Conservation (phyloP, 2,113 vertebrate genomes). For the Lathamus discolor region DNA sequence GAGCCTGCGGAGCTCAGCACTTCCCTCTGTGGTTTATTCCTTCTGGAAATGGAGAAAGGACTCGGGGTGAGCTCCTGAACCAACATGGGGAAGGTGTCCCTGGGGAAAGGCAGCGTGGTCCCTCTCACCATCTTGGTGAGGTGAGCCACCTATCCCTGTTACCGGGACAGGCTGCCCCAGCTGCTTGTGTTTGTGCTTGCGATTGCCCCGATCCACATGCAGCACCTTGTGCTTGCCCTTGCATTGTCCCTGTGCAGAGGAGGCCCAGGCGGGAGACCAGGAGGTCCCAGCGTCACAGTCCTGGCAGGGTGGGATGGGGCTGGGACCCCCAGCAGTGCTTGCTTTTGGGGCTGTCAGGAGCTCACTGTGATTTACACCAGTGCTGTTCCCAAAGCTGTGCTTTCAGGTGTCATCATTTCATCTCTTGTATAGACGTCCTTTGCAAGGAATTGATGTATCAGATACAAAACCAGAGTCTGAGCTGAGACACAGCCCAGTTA, state of each 20-base stretch:
- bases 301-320: background rate
- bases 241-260: background rate
- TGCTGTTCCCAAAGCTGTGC: background rate
- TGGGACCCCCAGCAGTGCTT: background rate
- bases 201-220: background rate
- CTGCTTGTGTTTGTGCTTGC: background rate
- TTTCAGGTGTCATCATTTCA: background rate
- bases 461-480: background rate
- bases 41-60: background rate
- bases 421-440: background rate
- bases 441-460: background rate
- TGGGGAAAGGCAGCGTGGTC: background rate
- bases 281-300: background rate
- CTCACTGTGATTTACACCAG: background rate
- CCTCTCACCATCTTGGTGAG: accelerated
- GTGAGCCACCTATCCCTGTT: accelerated
- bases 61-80: background rate
- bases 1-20: background rate
- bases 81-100: accelerated
- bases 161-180: background rate
- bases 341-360: background rate
- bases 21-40: background rate
- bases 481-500: background rate
- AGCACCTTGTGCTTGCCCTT: background rate
- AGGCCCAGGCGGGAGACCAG: background rate